Conservation (phyloP, 2,113 vertebrate genomes). For the Lichenostomus cassidix region DNA sequence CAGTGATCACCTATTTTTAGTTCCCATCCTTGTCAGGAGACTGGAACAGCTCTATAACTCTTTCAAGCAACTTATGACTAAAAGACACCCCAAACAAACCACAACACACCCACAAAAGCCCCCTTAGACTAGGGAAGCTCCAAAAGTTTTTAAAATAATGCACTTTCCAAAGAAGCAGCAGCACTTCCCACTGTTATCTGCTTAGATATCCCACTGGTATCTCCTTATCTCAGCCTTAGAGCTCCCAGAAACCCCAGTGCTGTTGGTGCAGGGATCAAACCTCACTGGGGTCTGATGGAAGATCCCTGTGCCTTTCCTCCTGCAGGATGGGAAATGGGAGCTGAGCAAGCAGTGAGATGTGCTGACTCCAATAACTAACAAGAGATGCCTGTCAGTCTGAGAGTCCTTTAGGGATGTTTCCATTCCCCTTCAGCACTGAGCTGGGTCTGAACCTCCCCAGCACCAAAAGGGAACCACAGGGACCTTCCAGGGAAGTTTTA, state of each 20-base stretch:
- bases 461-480: not conserved
- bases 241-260: not conserved
- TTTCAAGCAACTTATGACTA: not conserved
- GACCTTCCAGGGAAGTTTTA: not conserved
- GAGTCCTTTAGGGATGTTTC: not conserved
- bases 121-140: not conserved
- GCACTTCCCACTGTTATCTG: not conserved
- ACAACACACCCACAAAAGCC: not conserved
- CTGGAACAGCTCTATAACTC: not conserved
- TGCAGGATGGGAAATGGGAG: not conserved
- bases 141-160: not conserved
- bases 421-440: not conserved
- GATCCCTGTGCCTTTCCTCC: not conserved
- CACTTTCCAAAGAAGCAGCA: not conserved
- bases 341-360: not conserved
- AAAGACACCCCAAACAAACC: not conserved
- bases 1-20: not conserved
- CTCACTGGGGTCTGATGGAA: not conserved
- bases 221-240: not conserved
- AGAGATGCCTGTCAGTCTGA: not conserved
- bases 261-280: not conserved
- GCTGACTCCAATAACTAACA: too few species aligned
- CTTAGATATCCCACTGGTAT: not conserved
- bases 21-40: not conserved
- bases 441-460: not conserved